Percentiles rank a stretch among this genome's conserved stretches.
These are phyloP conservation scores for Elephas maximus DNA, from an alignment of 2,113 vertebrate genomes.

Conservation along the genomic window DNA sequence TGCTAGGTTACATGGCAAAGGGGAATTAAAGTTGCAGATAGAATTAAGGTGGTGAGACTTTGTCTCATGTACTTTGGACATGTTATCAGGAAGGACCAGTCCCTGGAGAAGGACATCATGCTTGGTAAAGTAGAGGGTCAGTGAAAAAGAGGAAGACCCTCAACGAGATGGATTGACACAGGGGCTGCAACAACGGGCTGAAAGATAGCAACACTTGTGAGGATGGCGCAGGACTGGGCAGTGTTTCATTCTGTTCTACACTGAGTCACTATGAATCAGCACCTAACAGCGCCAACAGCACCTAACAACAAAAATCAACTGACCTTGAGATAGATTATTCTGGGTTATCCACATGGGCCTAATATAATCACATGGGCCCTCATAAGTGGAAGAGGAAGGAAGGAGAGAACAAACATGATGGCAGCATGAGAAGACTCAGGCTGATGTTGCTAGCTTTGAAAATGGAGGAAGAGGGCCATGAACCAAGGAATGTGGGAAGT, in stretches of 20 bases:
- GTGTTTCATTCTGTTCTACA: background rate
- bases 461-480: background rate
- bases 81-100: background rate
- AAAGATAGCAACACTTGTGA: background rate
- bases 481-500: background rate
- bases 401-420: background rate
- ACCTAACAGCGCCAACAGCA: background rate
- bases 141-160: background rate
- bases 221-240: background rate
- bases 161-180: background rate
- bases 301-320: background rate
- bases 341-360: background rate
- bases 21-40: background rate
- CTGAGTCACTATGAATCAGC: background rate
- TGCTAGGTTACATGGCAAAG: background rate
- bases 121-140: background rate
- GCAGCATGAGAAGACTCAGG: background rate
- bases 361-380: background rate
- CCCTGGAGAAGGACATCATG: background rate
- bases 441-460: background rate
- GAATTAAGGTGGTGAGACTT: background rate
- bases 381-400: background rate
- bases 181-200: background rate
- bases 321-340: background rate
- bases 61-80: background rate